Percentiles rank a stretch among this genome's conserved stretches.
phyloP scores from a whole-genome alignment of 30 jellyfish, hydroid and myxozoan species.

The Catostylus mosaicus region DNA sequence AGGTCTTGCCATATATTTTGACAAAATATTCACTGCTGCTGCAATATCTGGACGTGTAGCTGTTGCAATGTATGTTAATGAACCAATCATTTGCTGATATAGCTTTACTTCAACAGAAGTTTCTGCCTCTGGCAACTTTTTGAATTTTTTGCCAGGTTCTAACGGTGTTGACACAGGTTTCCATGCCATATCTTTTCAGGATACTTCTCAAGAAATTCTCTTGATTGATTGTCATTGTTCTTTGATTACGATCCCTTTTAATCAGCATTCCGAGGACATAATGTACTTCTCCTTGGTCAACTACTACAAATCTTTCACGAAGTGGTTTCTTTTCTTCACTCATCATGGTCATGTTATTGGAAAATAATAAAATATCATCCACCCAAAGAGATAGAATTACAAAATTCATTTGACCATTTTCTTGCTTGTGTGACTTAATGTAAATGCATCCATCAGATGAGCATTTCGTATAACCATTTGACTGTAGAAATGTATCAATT shows the following conservation, averaged over 20 bases:
- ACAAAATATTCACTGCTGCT: slow-evolving; percentile 25
- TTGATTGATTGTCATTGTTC: slow-evolving; percentile 22
- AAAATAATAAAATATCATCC: slow-evolving; percentile 23
- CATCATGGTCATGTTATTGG: slow-evolving; percentile 18
- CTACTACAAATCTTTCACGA: slow-evolving; percentile 21
- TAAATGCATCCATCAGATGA: slow-evolving; percentile 12
- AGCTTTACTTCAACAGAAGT: background rate
- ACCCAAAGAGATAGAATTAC: slow-evolving; percentile 27
- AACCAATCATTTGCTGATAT: slow-evolving; percentile 29
- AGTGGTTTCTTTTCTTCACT: slow-evolving; percentile 4
- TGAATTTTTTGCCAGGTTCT: slow-evolving; percentile 25
- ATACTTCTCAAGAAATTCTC: slow-evolving; percentile 6
- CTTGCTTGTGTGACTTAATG: slow-evolving; percentile 8
- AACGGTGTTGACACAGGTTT: slow-evolving; percentile 41
- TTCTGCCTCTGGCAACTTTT: background rate
- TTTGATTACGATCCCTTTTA: slow-evolving; percentile 1
- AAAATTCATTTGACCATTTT: background rate
- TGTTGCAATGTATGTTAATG: slow-evolving; percentile 12
- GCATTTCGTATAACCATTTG: slow-evolving; percentile 11
- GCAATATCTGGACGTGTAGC: slow-evolving; percentile 56
- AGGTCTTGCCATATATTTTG: slow-evolving; percentile 32
- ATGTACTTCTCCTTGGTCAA: slow-evolving; percentile 39
- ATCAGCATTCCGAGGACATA: slow-evolving; percentile 36
- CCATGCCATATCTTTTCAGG: slow-evolving; percentile 40
- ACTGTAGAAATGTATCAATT: background rate